These are phyloP conservation scores for Nomada fabriciana DNA, from an alignment of 2,888 invertebrate species.

Conservation along the genomic window DNA sequence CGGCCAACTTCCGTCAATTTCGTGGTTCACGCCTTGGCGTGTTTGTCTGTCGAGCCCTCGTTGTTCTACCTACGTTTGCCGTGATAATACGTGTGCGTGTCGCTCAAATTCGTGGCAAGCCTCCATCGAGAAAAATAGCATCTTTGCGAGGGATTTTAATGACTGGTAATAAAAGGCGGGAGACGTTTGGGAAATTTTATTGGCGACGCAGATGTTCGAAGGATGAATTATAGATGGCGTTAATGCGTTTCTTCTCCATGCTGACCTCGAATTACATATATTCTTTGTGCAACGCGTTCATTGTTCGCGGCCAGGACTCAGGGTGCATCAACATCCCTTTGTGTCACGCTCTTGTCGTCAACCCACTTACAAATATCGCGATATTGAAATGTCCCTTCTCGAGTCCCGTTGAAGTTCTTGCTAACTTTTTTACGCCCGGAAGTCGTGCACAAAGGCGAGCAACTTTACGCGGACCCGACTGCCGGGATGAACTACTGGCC, in stretches of 20 bases:
- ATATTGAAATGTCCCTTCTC: conserved; percentile 78
- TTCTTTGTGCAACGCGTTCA: conserved; percentile 39
- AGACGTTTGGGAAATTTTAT: conserved; percentile 35
- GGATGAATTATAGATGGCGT: conserved; percentile 24
- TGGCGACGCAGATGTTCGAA: conserved; percentile 31
- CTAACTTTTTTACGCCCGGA: conserved; percentile 22
- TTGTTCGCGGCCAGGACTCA: conserved; percentile 28
- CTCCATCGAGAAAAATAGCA: not conserved
- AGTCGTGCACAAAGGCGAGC: conserved; percentile 59
- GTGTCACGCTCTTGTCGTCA: conserved; percentile 13
- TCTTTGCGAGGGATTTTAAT: not conserved
- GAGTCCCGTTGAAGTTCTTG: conserved; percentile 72
- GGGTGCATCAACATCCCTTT: conserved; percentile 18
- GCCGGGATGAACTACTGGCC: conserved; percentile 23
- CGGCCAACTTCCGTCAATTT: conserved; percentile 46
- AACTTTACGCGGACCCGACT: conserved; percentile 70
- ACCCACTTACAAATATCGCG: conserved; percentile 72
- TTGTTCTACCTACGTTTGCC: not conserved
- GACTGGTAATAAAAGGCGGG: not conserved
- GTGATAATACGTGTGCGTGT: not conserved
- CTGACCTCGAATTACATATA: conserved; percentile 9
- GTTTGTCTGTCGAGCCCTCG: not conserved
- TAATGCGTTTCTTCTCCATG: conserved; percentile 2
- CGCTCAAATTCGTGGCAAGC: not conserved
- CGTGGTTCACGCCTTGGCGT: conserved; percentile 34